Percentiles rank a stretch among this genome's conserved stretches.
Evolutionary conservation across 2,888 invertebrate species (phyloP).

Genomic region (Polia nebulosa): DNA sequence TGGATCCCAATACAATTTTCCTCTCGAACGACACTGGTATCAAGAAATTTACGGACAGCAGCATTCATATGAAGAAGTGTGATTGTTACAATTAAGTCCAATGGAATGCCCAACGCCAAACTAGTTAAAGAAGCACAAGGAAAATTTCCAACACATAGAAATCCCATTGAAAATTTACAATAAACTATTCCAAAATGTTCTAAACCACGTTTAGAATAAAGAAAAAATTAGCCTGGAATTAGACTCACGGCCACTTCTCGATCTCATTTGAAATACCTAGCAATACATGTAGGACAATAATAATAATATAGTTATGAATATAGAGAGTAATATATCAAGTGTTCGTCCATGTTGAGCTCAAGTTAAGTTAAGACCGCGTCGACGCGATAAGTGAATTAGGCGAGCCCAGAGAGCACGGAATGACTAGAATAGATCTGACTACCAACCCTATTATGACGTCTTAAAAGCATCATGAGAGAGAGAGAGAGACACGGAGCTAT

Average conservation of each 20-base stretch:
- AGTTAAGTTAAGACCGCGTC: slow-evolving; percentile 65
- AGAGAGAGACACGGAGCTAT: too few species aligned
- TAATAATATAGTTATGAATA: slow-evolving; percentile 32
- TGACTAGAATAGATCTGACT: slow-evolving; percentile 11
- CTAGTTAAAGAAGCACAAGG: neutral
- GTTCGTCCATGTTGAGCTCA: slow-evolving; percentile 56
- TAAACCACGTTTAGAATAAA: too few species aligned
- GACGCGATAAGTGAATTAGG: slow-evolving; percentile 61
- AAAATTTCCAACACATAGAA: neutral
- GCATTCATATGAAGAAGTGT: neutral
- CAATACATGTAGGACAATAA: slow-evolving; percentile 16
- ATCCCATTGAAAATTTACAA: too few species aligned
- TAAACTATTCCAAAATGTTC: too few species aligned
- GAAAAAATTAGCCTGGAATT: neutral
- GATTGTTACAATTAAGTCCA: neutral
- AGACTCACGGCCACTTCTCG: too few species aligned
- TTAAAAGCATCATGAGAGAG: neutral
- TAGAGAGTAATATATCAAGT: slow-evolving; percentile 53
- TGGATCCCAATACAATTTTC: neutral
- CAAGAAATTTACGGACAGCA: too few species aligned
- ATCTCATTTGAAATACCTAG: neutral
- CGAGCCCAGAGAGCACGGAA: slow-evolving; percentile 36
- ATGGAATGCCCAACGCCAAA: too few species aligned
- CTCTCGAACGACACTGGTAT: neutral
- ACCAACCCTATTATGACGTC: neutral